These are phyloP conservation scores for Diarsia mendica DNA, from an alignment of 2,888 invertebrate genomes.

Conservation along the genomic window DNA sequence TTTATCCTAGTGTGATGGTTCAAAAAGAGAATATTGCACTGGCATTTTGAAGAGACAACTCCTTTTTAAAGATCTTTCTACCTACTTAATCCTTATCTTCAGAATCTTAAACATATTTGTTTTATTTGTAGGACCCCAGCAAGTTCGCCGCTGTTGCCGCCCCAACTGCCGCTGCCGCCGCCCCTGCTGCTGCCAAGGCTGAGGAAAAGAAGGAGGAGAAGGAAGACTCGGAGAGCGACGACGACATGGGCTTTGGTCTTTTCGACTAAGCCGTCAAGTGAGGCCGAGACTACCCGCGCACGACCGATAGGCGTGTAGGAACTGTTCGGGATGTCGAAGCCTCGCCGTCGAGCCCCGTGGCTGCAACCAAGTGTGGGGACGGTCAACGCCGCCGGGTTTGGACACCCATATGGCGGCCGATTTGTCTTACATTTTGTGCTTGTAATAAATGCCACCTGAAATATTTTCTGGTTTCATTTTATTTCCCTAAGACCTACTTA, in stretches of 20 bases:
- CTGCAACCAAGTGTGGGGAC: conserved; percentile 67
- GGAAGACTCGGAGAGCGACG: conserved; percentile 95
- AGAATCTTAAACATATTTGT: not conserved
- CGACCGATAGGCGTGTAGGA: conserved; percentile 67
- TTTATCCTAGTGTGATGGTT: conserved; percentile 83
- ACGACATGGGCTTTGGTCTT: conserved; percentile 99
- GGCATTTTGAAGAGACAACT: conserved; percentile 82
- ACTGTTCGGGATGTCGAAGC: conserved; percentile 51
- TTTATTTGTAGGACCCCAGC: conserved; percentile 94
- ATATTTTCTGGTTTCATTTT: conserved; percentile 51
- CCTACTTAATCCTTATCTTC: conserved; percentile 60
- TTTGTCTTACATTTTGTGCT: conserved; percentile 70
- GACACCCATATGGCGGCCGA: conserved; percentile 87
- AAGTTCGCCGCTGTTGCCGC: conserved; percentile 94
- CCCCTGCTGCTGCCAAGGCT: conserved; percentile 91
- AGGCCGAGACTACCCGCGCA: conserved; percentile 45
- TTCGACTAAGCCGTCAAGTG: conserved; percentile 92
- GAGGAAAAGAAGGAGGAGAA: conserved; percentile 95
- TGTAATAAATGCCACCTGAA: conserved; percentile 79
- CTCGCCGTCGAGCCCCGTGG: conserved; percentile 66
- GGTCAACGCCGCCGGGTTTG: conserved; percentile 84
- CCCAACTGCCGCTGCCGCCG: conserved; percentile 92
- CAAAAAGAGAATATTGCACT: conserved; percentile 75
- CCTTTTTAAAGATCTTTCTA: conserved; percentile 12
- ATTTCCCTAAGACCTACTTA: no score